phyloP scores from a whole-genome alignment of 1,140 invertebrate species.

The Brachystomella parvula region DNA sequence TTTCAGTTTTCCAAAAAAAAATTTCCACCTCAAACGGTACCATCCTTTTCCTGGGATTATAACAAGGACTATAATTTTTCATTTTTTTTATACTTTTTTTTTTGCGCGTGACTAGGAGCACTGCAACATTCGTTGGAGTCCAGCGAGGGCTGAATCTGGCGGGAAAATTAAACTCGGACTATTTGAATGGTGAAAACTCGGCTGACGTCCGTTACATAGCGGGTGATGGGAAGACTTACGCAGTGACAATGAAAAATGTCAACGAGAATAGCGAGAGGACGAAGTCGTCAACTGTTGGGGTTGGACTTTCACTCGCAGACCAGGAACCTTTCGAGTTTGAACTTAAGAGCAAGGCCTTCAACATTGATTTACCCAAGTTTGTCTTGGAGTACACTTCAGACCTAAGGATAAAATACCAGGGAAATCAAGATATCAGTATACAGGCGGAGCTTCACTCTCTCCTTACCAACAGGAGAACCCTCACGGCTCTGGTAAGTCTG shows the following conservation, averaged over 20 bases:
- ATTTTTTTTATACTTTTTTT: not conserved
- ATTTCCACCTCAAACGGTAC: too few relatives aligned
- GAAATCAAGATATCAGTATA: slow-evolving; percentile 17
- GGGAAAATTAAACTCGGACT: slow-evolving; percentile 10
- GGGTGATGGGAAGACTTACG: slow-evolving; percentile 14
- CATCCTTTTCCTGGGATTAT: too few relatives aligned
- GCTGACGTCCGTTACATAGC: slow-evolving; percentile 1
- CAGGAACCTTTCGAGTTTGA: slow-evolving; percentile 20
- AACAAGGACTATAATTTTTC: too few relatives aligned
- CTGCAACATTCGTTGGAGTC: slow-evolving; percentile 17
- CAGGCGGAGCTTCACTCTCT: slow-evolving; percentile 22
- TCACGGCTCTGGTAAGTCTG: slow-evolving; percentile 17
- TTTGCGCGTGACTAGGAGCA: slow-evolving; percentile 23
- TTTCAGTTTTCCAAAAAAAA: too few relatives aligned
- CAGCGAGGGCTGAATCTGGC: slow-evolving; percentile 19
- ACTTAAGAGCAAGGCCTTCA: slow-evolving; percentile 15
- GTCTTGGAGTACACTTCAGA: slow-evolving; percentile 27
- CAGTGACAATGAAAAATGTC: not conserved
- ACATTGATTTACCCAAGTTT: slow-evolving; percentile 19
- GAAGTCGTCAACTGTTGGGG: slow-evolving; percentile 2
- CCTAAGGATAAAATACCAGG: slow-evolving; percentile 21
- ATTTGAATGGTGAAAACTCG: slow-evolving; percentile 27
- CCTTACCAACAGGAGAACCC: slow-evolving; percentile 21
- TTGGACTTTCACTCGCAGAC: slow-evolving; percentile 18
- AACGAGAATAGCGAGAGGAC: slow-evolving; percentile 15